Evolutionary conservation across 2,113 vertebrate species (phyloP).

Genomic region (Aphyosemion australe): DNA sequence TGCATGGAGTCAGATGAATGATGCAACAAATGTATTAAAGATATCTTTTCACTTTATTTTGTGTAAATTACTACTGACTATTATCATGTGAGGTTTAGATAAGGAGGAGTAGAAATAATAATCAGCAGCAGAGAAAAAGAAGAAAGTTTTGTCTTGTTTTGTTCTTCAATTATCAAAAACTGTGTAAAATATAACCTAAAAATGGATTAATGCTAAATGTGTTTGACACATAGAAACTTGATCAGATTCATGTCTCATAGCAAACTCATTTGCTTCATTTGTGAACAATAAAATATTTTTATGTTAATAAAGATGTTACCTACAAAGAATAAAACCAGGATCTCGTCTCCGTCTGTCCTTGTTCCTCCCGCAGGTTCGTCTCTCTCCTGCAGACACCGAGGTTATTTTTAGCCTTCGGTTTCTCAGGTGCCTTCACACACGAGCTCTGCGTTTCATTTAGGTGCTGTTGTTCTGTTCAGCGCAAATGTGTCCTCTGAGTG

Average conservation of each 20-base stretch:
- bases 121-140: no score
- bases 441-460: constrained; percentile 49
- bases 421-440: constrained; percentile 45
- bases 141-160: no score
- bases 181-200: no score
- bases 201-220: no score
- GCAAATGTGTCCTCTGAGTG: constrained; percentile 7
- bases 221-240: no score
- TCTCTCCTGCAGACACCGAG: constrained; percentile 51
- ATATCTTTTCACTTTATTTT: no score
- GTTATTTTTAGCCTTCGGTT: constrained; percentile 69
- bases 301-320: neutral
- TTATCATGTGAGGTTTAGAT: no score
- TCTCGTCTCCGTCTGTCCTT: neutral
- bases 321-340: neutral
- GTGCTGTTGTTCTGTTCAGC: constrained; percentile 22
- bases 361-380: constrained; percentile 37
- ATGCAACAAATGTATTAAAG: neutral
- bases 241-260: neutral
- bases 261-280: neutral
- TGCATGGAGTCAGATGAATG: neutral
- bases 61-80: no score
- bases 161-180: no score
- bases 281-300: neutral
- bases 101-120: no score